Base-by-base conservation (phyloP, 2,888 invertebrate genomes). In the Drosophila pseudotalamancana region DNA sequence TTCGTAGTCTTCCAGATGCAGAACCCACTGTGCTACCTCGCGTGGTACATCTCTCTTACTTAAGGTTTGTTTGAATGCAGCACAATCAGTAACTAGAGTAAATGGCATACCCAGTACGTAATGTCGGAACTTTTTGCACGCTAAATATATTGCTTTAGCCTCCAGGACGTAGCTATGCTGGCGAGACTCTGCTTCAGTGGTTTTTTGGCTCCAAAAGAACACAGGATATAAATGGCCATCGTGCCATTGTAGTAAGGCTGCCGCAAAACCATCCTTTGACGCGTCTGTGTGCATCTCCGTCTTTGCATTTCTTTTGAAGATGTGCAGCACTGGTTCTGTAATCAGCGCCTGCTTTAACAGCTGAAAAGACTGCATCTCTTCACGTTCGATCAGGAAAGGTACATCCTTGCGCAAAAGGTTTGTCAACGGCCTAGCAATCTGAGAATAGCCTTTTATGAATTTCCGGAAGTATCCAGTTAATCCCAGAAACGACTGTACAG, bases 341-440 rank as follows among this genome's bases (percentile, higher is more conserved):
- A 14, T 25, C 9, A 56, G 39, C 3, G 9, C 4, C 0, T 42
- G n/a, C 23, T 67, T 68, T 12, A 77, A 29, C 14, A 49, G n/a
- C n/a, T n/a, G n/a, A n/a, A 1, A 60, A 12, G 0, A 67, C 48
- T 14, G 68, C 45, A 0, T 50, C 6, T 63, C 56, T n/a, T 39
- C 48, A 12, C 35, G 18, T 4, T 32, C 43, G 3, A 68, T 46
- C 11, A 31, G 67, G 56, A 3, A n/a, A 9, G 0, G 16, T 39
- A 18, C n/a, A n/a, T 63, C 42, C 9, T 61, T 64, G 3, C 19
- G 43, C 1, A 60, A 25, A 1, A 55, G 21, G 16, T 49, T 25
- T 5, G 51, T 57, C 2, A 67, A 23, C 8, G 45, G 62, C 0
- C 40, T 27, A 6, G 48, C 51, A 1, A 61, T 32, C 1, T 62